Evolutionary conservation across 2,113 vertebrate species (phyloP).

Genomic region (Dascyllus trimaculatus): DNA sequence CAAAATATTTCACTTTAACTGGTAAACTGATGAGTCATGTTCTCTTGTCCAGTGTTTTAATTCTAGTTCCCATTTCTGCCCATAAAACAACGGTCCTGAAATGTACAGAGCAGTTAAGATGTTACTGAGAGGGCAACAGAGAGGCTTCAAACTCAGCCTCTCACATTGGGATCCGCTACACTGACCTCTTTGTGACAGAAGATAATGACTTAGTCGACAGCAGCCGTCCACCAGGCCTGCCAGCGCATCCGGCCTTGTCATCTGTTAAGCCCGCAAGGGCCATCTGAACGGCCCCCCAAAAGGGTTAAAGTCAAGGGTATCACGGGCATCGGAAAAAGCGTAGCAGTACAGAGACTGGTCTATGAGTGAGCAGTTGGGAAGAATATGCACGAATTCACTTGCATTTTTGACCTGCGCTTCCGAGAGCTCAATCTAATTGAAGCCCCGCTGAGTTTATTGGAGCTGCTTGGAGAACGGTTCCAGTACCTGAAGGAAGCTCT

Average conservation of each 20-base stretch:
- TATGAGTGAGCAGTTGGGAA: conserved; percentile 84
- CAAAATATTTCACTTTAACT: too few species aligned
- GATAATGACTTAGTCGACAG: conserved; percentile 61
- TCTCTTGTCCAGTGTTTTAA: not conserved
- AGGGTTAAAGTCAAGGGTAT: conserved; percentile 84
- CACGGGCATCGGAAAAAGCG: conserved; percentile 85
- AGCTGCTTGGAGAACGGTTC: conserved; percentile 68
- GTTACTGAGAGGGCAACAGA: conserved; percentile 65
- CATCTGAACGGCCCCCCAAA: conserved; percentile 55
- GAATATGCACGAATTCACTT: conserved; percentile 74
- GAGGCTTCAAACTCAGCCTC: conserved; percentile 64
- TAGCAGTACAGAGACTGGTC: conserved; percentile 81
- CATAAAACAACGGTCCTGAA: conserved; percentile 75
- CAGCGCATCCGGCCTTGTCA: conserved; percentile 66
- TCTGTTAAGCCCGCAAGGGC: conserved; percentile 52
- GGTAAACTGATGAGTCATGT: too few species aligned
- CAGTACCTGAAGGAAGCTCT: conserved; percentile 64
- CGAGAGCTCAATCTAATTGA: conserved; percentile 75
- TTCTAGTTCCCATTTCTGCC: conserved; percentile 68
- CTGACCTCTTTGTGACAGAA: conserved; percentile 80
- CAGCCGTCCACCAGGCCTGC: conserved; percentile 74
- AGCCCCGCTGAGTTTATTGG: conserved; percentile 63
- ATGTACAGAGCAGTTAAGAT: conserved; percentile 68
- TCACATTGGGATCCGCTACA: conserved; percentile 81
- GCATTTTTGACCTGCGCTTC: conserved; percentile 78